Base-by-base conservation (phyloP, 2,113 vertebrate species). In the Hassar affinis region DNA sequence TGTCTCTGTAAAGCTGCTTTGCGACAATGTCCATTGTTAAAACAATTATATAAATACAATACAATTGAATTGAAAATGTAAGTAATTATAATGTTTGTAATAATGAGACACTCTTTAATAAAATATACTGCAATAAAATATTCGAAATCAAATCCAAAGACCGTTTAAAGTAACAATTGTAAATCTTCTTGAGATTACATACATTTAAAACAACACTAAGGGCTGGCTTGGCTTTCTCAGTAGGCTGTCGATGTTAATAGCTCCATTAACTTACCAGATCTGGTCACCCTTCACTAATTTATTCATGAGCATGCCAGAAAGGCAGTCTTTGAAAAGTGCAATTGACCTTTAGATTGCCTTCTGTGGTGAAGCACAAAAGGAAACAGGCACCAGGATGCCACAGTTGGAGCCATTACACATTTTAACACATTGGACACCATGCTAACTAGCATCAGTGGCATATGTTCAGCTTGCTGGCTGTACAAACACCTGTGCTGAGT, bases 231-330 rank as follows among this genome's bases (percentile, higher is more conserved):
- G 87, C 75, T 86, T 88, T 86, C 85, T 85, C 59, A 80, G 59
- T 82, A 86, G 82, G 76, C 82, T 52, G 85, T 83, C 56, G 17
- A 81, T 75, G 47, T 86, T 85, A 88, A 88, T 88, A 83, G 85
- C 71, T 79, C 82, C 79, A 88, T 86, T 88, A 88, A 86, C 79
- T 77, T 69, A 86, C 59, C 77, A 86, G 81, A 85, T 85, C 77
- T 86, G 80, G 75, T 83, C 82, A 82, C 72, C 78, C 79, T 76
- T 80, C 79, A 82, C 75, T 89, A 85, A 87, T 89, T 85, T 87
- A 89, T 89, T 87, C 85, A 89, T 89, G 75, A 86, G 82, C 84
- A 87, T 68, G 61, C 79, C 85, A 85, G 86, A 81, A 87, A 59
- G 76, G 54, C 56, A 66, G 78, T 49, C 86, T 89, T 87, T 86